Base-by-base conservation (phyloP, 2,113 vertebrate species). In the Mustelus asterias region DNA sequence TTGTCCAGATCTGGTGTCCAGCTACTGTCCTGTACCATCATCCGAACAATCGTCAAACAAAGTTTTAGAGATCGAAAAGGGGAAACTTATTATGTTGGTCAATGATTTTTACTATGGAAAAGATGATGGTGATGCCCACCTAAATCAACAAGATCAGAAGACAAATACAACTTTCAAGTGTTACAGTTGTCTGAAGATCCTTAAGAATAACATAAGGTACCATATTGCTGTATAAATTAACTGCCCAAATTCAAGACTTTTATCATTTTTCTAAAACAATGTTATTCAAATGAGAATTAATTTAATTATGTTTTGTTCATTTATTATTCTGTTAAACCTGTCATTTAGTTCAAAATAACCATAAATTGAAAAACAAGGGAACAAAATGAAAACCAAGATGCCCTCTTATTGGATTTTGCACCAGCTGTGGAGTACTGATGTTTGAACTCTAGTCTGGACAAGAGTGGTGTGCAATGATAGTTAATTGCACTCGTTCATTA, bases 201-300 rank as follows among this genome's bases (percentile, higher is more conserved):
- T 99, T 95, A 99, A 99, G 97, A 99, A 99, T 97, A 99, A 99
- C 94, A 98, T 99, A 97, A 98, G 98, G 99, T 99, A 98, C 60
- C 63, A 4, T 92, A 33, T 70, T 44, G 18, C 37, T 86, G 76
- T 16, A 41, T 44, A 96, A 60, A 48, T 95, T 11, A 95, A 72
- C 14, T 54, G 22, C 41, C 26, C 13, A 72, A 94, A 41, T 95
- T 2, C 26, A 94, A 11, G n/a, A 22, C 24, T 24, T 94, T 10
- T 29, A 41, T 18, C 37, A 70, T 94, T 16, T 54, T 95, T 72
- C 9, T 16, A 93, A 65, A 93, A 37, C n/a, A 37, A 65, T 93
- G 54, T 89, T 94, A 44, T 76, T 76, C 41, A 76, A 72, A 67
- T 65, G 33, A 92, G 60, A 67, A 33, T 93, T 93, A 22, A 65